A percentile compares a stretch with the other conserved stretches of the same genome.
phyloP scores from a whole-genome alignment of 1,140 invertebrate species.

The Drosophila subpulchrella region DNA sequence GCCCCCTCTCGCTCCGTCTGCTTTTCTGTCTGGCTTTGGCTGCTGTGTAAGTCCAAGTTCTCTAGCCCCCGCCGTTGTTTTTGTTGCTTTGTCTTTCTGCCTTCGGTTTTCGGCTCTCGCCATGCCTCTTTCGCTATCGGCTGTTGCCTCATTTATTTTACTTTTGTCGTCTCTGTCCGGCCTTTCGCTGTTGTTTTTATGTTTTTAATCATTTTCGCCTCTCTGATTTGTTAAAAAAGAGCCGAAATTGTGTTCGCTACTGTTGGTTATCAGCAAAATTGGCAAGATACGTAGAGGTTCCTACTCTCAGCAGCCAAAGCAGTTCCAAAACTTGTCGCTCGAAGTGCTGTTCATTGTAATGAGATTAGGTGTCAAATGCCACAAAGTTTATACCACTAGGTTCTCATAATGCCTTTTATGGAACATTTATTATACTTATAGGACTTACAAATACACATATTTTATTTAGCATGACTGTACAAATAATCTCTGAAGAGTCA shows the following conservation, averaged over 20 bases:
- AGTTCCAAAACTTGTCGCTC: neutral
- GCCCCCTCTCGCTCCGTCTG: slow-evolving; percentile 25
- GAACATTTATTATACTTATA: too few species aligned
- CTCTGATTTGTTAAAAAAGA: slow-evolving; percentile 55
- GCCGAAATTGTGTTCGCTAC: slow-evolving; percentile 21
- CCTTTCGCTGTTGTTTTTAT: slow-evolving; percentile 50
- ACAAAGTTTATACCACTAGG: neutral
- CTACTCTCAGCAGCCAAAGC: neutral
- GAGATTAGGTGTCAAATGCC: neutral
- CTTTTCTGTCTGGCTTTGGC: slow-evolving; percentile 53
- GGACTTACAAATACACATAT: too few species aligned
- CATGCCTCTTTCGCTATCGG: slow-evolving; percentile 51
- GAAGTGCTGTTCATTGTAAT: neutral
- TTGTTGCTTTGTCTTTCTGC: slow-evolving; percentile 46
- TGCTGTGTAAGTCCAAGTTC: slow-evolving; percentile 72
- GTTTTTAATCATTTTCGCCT: slow-evolving; percentile 68
- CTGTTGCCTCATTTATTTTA: slow-evolving; percentile 75
- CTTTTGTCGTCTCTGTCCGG: slow-evolving; percentile 55
- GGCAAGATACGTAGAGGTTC: slow-evolving; percentile 15
- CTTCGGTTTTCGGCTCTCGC: slow-evolving; percentile 42
- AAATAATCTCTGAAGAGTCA: too few species aligned
- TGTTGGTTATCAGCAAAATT: slow-evolving; percentile 31
- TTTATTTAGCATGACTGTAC: too few species aligned
- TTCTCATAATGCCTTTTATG: too few species aligned
- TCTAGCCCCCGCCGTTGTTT: slow-evolving; percentile 42